Conservation (phyloP, 2,888 invertebrate genomes). For the Napeogenes sylphis region DNA sequence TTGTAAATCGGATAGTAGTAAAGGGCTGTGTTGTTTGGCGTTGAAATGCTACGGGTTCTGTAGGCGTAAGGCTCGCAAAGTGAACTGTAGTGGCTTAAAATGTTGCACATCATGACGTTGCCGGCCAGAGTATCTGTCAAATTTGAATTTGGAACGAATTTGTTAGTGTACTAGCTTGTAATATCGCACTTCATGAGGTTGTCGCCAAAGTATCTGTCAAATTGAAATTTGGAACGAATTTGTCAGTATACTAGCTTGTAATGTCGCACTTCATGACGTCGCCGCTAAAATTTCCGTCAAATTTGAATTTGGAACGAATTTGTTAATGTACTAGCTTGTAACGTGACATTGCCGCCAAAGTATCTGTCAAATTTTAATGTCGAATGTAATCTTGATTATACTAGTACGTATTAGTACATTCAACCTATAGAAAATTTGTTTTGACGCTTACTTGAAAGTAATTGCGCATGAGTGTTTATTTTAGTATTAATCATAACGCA, state of each 20-base stretch:
- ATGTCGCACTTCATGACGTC: neutral
- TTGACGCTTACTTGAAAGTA: slow-evolving; percentile 31
- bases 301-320: slow-evolving; percentile 16
- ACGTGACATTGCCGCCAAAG: neutral
- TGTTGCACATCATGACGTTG: slow-evolving; percentile 51
- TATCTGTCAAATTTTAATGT: slow-evolving; percentile 8
- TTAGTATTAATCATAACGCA: slow-evolving; percentile 32
- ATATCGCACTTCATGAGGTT: neutral
- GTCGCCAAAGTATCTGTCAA: neutral
- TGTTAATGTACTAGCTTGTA: slow-evolving; percentile 6
- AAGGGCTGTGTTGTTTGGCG: slow-evolving; percentile 61
- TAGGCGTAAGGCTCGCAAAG: slow-evolving; percentile 54
- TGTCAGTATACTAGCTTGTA: slow-evolving; percentile 6
- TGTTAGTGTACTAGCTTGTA: slow-evolving; percentile 6
- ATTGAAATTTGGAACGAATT: slow-evolving; percentile 16
- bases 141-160: slow-evolving; percentile 16
- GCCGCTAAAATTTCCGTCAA: neutral
- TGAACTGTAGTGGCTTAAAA: slow-evolving; percentile 55
- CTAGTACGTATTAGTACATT: slow-evolving; percentile 7
- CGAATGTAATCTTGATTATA: slow-evolving; percentile 7
- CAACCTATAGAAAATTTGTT: slow-evolving; percentile 26
- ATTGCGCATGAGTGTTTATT: slow-evolving; percentile 33
- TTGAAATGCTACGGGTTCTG: slow-evolving; percentile 69
- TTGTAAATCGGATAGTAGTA: slow-evolving; percentile 58
- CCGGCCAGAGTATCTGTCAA: slow-evolving; percentile 6